These are phyloP conservation scores for Pelmatolapia mariae DNA, from an alignment of 2,113 vertebrate genomes.

Conservation along the genomic window DNA sequence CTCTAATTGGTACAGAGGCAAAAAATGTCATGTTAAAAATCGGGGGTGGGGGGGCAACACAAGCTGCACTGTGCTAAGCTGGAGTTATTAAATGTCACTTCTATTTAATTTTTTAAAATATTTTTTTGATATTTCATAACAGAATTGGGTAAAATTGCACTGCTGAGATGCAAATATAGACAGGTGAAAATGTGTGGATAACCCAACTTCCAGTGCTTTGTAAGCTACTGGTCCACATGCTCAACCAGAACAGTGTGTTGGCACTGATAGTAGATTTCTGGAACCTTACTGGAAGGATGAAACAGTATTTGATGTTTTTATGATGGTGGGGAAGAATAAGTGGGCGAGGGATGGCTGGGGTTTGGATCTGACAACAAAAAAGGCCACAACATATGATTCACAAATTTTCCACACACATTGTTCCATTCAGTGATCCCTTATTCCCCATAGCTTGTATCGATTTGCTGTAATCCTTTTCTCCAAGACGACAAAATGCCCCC, in stretches of 20 bases:
- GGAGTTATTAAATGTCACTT: background rate
- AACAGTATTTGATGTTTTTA: background rate
- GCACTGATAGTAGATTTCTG: background rate
- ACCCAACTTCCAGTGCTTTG: background rate
- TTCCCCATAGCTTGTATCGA: background rate
- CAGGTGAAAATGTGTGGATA: background rate
- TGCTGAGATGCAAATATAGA: background rate
- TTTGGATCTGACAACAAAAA: background rate
- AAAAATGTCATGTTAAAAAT: background rate
- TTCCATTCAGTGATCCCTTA: background rate
- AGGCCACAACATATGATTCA: background rate
- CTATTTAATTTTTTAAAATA: fast-evolving
- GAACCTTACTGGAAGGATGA: background rate
- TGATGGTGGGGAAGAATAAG: background rate
- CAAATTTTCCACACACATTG: background rate
- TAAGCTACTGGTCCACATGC: background rate
- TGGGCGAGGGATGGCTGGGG: background rate
- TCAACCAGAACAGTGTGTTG: background rate
- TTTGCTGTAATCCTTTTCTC: background rate
- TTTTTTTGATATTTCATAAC: background rate
- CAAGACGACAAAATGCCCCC: background rate
- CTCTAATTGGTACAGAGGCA: background rate
- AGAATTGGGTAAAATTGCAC: background rate
- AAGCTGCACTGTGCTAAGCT: background rate
- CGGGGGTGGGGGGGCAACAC: too few relatives aligned